Evolutionary conservation across 64 coral and sea anemone genomes (phyloP).

Genomic region (Cladopsammia gracilis): DNA sequence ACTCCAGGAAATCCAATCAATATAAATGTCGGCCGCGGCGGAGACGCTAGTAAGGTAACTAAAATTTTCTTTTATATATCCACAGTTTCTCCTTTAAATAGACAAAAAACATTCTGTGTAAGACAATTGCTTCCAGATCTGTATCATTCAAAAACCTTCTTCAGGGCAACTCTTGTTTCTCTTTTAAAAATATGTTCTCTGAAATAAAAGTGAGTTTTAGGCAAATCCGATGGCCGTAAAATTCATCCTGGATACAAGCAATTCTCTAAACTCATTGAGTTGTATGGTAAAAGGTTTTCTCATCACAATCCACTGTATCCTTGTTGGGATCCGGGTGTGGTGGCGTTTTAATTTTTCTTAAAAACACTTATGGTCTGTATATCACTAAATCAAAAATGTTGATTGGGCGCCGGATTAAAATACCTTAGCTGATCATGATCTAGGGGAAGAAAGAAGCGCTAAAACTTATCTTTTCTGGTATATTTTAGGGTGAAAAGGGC

Average conservation of each 20-base stretch:
- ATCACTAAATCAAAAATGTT: neutral
- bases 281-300: too few species aligned
- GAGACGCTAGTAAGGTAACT: neutral
- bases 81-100: neutral
- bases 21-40: neutral
- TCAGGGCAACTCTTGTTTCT: too few species aligned
- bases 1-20: conserved; percentile 14
- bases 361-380: neutral
- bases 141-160: too few species aligned
- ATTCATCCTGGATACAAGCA: too few species aligned
- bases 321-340: too few species aligned
- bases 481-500: conserved; percentile 15
- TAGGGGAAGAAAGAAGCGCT: neutral
- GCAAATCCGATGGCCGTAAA: too few species aligned
- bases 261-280: too few species aligned
- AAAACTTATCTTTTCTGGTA: neutral
- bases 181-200: too few species aligned
- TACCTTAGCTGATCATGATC: too few species aligned
- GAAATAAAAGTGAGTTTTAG: too few species aligned
- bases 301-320: too few species aligned
- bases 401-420: neutral
- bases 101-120: neutral
- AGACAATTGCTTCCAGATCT: neutral
- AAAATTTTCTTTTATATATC: neutral
- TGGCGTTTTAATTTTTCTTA: too few species aligned